Evolutionary conservation across 2,888 invertebrate species (phyloP), one percentile per base, ranked within the genome.

Genomic region (Cosmia pyralina): DNA sequence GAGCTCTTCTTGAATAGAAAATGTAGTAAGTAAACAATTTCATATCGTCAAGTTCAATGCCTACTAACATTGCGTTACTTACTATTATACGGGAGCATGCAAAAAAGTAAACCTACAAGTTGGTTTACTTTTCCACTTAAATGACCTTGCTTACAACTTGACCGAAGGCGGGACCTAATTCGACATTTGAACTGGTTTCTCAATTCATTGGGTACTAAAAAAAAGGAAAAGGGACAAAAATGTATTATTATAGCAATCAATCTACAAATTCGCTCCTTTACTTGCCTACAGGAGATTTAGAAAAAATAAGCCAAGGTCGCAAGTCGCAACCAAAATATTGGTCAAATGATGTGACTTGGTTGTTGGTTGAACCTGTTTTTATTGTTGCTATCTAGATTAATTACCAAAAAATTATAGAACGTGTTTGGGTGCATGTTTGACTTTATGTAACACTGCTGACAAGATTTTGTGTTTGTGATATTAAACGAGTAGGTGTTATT

Each of bases 81-180:
- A 19, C 17, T 52, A 59, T 4, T 38, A 69, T 63, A 46, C n/a
- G 7, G 22, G 17, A 58, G 13, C 59, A 50, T 50, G 1, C 10
- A 44, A 66, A 50, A 17, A 53, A 69, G 48, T 79, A 62, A 62
- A 62, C 28, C 13, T 62, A 66, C 46, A 52, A 57, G 67, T 58
- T 66, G 66, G 55, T 77, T 69, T 82, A 66, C 78, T 66, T 77
- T 70, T 72, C 57, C 53, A 81, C 52, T 10, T 57, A 22, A 5
- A 63, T 69, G 71, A 68, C 75, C 82, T 83, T 81, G 66, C 67
- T 53, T 52, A 8, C 53, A 66, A 69, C 62, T 78, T 81, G 59
- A 72, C 59, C 57, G 41, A 75, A 73, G 71, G 72, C 67, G 72
- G 75, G 52, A 72, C 73, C 64, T 69, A 59, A 65, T 62, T 69